Evolutionary conservation across 2,113 vertebrate genomes (phyloP).

Genomic region (Sinocyclocheilus rhinocerous): DNA sequence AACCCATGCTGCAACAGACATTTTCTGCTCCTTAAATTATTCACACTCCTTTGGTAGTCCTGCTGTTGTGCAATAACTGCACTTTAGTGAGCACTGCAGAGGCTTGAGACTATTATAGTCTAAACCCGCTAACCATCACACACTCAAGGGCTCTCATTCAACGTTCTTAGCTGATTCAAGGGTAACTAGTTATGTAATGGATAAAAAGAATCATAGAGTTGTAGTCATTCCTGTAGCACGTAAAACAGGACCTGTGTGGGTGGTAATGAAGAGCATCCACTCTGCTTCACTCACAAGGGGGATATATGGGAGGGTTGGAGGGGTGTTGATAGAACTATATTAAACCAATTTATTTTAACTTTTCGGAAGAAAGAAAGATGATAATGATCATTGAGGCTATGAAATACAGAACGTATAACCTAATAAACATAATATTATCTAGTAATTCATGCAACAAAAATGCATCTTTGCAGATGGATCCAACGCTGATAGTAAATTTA

Average conservation of each 20-base stretch:
- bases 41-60: conserved; percentile 23
- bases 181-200: neutral
- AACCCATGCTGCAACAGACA: conserved; percentile 26
- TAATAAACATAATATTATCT: conserved; percentile 1
- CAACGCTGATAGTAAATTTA: neutral
- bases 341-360: conserved; percentile 25
- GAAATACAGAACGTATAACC: neutral
- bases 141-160: neutral
- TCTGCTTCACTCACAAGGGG: neutral
- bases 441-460: neutral
- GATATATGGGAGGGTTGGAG: neutral
- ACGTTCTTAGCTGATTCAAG: conserved; percentile 27
- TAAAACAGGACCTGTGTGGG: conserved; percentile 14
- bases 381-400: neutral
- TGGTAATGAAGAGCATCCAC: conserved; percentile 11
- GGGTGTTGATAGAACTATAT: neutral
- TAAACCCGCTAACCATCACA: conserved; percentile 15
- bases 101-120: conserved; percentile 34
- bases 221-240: neutral
- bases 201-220: conserved; percentile 6
- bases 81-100: conserved; percentile 18
- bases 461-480: neutral
- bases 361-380: neutral
- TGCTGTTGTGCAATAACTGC: conserved; percentile 31
- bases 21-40: conserved; percentile 44